Evolutionary conservation across 1,140 invertebrate genomes (phyloP), one percentile per base, ranked within the genome.

Genomic region (Psix sp.): DNA sequence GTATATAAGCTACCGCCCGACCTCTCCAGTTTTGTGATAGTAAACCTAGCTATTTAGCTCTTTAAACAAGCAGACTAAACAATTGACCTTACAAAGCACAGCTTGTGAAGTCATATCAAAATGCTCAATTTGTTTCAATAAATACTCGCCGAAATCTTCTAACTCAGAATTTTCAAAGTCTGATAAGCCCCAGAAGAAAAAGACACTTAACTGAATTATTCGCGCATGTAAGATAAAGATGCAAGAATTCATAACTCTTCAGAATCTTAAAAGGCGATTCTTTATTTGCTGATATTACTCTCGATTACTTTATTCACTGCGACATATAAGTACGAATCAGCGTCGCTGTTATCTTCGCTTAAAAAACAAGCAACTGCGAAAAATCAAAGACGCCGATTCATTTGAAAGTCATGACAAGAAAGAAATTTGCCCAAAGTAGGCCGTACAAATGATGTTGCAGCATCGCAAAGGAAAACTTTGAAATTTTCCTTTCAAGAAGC

Each of bases 351-450:
- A 38, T 40, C 9, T 40, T 52, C 13, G 20, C 7, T 42, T 35
- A 17, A 4, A 39, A 18, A 13, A 35, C 2, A 40, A 29, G 3
- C 46, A 31, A 54, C 29, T 31, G 29, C 13, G 17, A 5, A 17
- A 6, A n/a, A 7, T 1, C 14, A 43, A 60, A 49, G 33, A 46
- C 18, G 38, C 5, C 5, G 24, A n/a, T 7, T 7, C 38, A 31
- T 49, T 38, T 38, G 13, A 48, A 54, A 54, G 42, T 35, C 43
- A 24, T 9, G 4, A 10, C 49, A 43, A 42, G 54, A 59, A 51
- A 38, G 45, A 43, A 49, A 67, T 18, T 67, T 68, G 26, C 21
- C 4, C 14, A 42, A 68, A 68, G 46, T 59, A 68, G 54, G 52
- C 65, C 54, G 65, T 45, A 21, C 39, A 59, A 68, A 59, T 59